A percentile compares a stretch with the other conserved stretches of the same genome.
phyloP scores from a whole-genome alignment of 1,140 invertebrate genomes.

The Aphelenchoides fujianensis region DNA sequence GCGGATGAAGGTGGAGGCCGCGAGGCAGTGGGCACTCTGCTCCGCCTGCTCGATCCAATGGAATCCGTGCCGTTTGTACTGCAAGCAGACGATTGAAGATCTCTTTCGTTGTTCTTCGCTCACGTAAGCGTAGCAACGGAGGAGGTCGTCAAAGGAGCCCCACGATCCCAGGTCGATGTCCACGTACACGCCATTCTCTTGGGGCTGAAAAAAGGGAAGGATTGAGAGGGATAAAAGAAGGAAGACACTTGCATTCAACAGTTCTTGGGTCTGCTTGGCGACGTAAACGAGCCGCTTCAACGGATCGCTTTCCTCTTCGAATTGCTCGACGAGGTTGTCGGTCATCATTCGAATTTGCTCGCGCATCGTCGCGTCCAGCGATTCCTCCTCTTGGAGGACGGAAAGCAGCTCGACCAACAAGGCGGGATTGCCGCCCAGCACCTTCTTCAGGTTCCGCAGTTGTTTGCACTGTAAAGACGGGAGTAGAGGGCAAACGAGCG shows the following conservation, averaged over 20 bases:
- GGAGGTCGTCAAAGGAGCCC: not conserved
- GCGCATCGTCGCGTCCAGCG: not conserved
- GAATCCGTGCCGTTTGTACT: not conserved
- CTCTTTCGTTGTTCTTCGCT: not conserved
- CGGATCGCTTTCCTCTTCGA: not conserved
- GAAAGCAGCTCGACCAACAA: not conserved
- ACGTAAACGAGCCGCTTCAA: constrained; percentile 1
- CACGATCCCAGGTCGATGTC: not conserved
- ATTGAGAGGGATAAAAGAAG: too few relatives aligned
- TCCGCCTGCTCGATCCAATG: not conserved
- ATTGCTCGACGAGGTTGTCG: not conserved
- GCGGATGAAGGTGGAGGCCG: not conserved
- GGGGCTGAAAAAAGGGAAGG: not conserved
- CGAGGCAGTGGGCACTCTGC: not conserved
- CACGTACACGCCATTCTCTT: not conserved
- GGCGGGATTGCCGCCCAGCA: not conserved
- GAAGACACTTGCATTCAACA: not conserved
- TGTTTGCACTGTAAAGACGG: constrained; percentile 10
- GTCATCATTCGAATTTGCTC: not conserved
- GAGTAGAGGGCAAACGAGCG: too few relatives aligned
- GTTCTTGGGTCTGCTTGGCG: not conserved
- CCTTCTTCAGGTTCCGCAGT: not conserved
- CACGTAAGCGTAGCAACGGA: constrained; percentile 5
- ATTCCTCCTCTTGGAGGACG: not conserved
- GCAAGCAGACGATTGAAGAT: not conserved